Evolutionary conservation across 2,797 vertebrate genomes (phyloP).

Genomic region (Cynopterus sphinx): DNA sequence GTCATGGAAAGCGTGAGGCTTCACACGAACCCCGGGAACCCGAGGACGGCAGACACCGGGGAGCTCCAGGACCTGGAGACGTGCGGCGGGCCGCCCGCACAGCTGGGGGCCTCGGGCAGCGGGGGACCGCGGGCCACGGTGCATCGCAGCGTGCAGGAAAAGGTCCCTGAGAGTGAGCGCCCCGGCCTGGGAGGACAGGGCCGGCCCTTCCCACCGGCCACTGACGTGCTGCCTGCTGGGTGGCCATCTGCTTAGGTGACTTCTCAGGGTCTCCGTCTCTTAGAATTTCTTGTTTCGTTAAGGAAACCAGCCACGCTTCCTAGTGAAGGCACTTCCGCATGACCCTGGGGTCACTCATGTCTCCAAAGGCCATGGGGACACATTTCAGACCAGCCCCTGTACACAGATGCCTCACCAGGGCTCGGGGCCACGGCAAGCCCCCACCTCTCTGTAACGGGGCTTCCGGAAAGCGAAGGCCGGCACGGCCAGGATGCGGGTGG

Average conservation of each 20-base stretch:
- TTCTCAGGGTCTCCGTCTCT: background rate
- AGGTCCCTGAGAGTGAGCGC: too few species aligned
- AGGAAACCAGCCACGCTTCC: background rate
- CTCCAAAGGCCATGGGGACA: background rate
- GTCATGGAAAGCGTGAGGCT: too few species aligned
- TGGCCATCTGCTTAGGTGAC: background rate
- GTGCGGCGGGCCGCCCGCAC: too few species aligned
- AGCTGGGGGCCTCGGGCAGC: too few species aligned
- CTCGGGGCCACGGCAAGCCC: background rate
- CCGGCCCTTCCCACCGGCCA: too few species aligned
- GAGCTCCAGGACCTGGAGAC: too few species aligned
- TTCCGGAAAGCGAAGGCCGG: background rate
- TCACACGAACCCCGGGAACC: too few species aligned
- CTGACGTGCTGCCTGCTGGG: too few species aligned
- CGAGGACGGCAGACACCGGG: too few species aligned
- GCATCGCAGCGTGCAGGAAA: too few species aligned
- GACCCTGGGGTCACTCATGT: background rate
- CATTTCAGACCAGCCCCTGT: background rate
- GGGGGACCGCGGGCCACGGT: too few species aligned
- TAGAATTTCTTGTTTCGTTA: background rate
- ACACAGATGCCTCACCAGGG: background rate
- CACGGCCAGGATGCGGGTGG: rapidly evolving
- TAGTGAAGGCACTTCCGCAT: background rate
- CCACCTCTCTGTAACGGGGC: background rate
- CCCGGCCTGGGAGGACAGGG: too few species aligned